A percentile compares a stretch with the other conserved stretches of the same genome.
Conservation (phyloP, 2,797 vertebrate species). For the Cercopithecus mitis region DNA sequence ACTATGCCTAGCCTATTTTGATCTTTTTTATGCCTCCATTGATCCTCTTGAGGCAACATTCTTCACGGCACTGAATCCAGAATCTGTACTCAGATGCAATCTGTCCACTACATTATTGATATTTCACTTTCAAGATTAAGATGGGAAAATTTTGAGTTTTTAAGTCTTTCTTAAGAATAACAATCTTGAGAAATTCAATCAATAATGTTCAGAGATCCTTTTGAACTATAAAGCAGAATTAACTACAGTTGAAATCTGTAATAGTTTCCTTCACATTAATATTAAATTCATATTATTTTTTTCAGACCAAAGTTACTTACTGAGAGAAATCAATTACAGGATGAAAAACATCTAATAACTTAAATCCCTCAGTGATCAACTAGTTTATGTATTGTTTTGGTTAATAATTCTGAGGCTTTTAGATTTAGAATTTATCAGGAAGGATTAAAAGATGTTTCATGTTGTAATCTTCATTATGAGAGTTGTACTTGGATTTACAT, state of each 20-base stretch:
- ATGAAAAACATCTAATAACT: neutral
- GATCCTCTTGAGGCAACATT: neutral
- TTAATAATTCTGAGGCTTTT: conserved; percentile 67
- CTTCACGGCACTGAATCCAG: neutral
- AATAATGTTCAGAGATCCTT: neutral
- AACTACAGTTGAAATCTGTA: neutral
- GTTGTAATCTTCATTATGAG: conserved; percentile 76
- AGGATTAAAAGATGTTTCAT: conserved; percentile 60
- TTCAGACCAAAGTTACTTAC: neutral
- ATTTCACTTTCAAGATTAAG: neutral
- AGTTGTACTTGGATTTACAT: conserved; percentile 76
- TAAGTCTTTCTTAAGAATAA: neutral
- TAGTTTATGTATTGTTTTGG: conserved; percentile 22
- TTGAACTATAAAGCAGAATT: neutral
- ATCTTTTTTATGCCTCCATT: neutral
- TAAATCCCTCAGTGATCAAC: conserved; percentile 42
- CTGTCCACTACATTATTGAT: neutral
- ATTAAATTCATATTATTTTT: neutral
- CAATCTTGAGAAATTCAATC: neutral
- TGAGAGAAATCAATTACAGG: neutral
- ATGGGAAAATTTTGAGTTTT: neutral
- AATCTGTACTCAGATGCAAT: neutral
- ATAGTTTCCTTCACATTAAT: neutral
- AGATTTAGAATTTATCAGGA: conserved; percentile 54
- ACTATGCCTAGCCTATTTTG: neutral